These are phyloP conservation scores for Leucozona laternaria DNA, from an alignment of 2,888 invertebrate species.

Conservation along the genomic window DNA sequence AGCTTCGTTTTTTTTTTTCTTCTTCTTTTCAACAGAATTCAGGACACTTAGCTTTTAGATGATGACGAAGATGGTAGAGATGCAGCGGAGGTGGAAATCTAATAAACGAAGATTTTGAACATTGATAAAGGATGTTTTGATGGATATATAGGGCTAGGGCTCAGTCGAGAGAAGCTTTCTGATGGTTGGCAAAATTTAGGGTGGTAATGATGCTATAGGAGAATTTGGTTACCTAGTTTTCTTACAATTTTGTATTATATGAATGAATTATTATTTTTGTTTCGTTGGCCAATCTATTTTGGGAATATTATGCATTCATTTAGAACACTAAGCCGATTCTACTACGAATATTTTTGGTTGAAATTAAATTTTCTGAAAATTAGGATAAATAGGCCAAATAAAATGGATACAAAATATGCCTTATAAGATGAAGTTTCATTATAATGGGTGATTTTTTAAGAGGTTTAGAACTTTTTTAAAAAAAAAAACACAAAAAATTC, in stretches of 20 bases:
- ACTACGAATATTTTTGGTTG: too few species aligned
- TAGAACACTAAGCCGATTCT: too few species aligned
- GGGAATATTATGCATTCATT: too few species aligned
- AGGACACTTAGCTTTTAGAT: conserved; percentile 63
- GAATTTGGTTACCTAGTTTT: conserved; percentile 3
- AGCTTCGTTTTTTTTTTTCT: conserved; percentile 59
- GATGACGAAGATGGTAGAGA: neutral
- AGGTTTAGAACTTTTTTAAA: too few species aligned
- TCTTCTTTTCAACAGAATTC: conserved; percentile 76
- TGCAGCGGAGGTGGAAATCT: conserved; percentile 35
- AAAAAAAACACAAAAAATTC: too few species aligned
- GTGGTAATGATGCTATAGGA: neutral
- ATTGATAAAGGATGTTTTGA: conserved; percentile 20
- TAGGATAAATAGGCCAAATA: too few species aligned
- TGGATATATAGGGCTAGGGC: neutral
- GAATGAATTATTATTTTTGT: conserved; percentile 1
- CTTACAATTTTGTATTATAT: neutral
- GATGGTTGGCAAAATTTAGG: neutral
- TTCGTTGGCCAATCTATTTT: neutral
- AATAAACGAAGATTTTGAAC: conserved; percentile 49
- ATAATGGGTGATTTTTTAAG: too few species aligned
- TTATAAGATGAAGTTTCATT: too few species aligned
- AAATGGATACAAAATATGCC: too few species aligned
- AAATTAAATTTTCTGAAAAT: too few species aligned
- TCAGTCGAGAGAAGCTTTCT: neutral